Base-by-base conservation (phyloP, 1,140 invertebrate genomes). In the Bombus fervidus region DNA sequence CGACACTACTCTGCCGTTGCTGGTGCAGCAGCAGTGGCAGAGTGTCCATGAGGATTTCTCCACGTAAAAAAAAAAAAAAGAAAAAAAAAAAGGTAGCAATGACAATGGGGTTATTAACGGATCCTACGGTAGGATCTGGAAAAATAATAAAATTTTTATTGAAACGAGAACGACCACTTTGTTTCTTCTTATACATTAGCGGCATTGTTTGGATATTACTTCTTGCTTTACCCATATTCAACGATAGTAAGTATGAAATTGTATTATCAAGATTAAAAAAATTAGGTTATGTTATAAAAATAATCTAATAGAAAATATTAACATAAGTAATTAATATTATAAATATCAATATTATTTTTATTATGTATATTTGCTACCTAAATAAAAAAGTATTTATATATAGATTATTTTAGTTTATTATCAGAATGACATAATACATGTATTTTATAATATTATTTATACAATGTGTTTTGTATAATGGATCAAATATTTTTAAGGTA, bases 91-190 rank as follows among this genome's bases (percentile, higher is more conserved):
- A 34, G 1, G 34, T n/a, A n/a, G n/a, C n/a, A n/a, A n/a, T 43
- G 18, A 79, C 86, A 87, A 98, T 98, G 98, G 98, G 98, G 86
- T 95, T 98, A 12, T 94, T 98, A 89, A 98, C 98, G 9, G 97
- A 98, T 95, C 97, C 98, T 8, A 96, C 97, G 89, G 96, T 97
- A 31, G 96, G 96, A 25, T 97, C 97, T 62, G 96, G 97, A n/a
- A 97, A 97, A 94, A 95, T 98, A 91, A 96, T 97, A 25, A 96
- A 96, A 92, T 93, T 98, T 57, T 89, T 98, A 28, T 95, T 97
- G 39, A 96, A 96, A 92, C 96, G 97, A 91, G 97, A 98, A 91
- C 96, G 96, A 75, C 96, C 96, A 62, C 89, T 99, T 1, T 98
- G 97, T 93, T 94, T 97, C 75, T 72, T 98, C 1, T 96, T 98